Base-by-base conservation (phyloP, 2,888 invertebrate species). In the Melinaea menophilus region DNA sequence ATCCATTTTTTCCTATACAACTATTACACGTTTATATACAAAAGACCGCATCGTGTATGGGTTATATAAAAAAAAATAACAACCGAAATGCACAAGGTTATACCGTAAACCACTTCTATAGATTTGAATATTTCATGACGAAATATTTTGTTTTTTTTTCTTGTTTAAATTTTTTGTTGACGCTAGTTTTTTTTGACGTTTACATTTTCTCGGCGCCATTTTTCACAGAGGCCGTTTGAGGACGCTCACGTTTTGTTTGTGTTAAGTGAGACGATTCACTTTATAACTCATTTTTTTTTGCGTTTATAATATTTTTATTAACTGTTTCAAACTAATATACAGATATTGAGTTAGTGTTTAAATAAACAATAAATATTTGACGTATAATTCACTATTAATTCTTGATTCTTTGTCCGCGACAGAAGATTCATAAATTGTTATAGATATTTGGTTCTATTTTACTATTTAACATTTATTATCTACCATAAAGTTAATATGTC, bases 1-100 rank as follows among this genome's bases (percentile, higher is more conserved):
- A 90, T 84, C 76, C 75, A 80, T 78, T 80, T 84, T 87, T 86
- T 86, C 83, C 70, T 83, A 77, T 78, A 78, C 70, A 71, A 77
- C 72, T 82, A 79, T 82, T 75, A 86, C 70, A 69, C 74, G 75
- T 75, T 81, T 70, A 75, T 69, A 75, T 87, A 77, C 60, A 79
- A 75, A 79, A 66, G 78, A 66, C 64, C 58, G 68, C 71, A 74
- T 73, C 69, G 73, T 69, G 69, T 66, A 65, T 67, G 69, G 64
- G 66, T 66, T 69, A 60, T 64, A 71, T 71, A 74, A 77, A 73
- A 76, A 73, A 41, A 22, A 4, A 35, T 7, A 33, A 37, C 67
- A 45, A 37, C 37, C 56, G 5, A 54, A 66, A 62, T 69, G 70
- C 62, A 74, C 60, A 70, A 82, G 72, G 55, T 83, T 73, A 74